These are phyloP conservation scores for Tenrec ecaudatus DNA, from an alignment of 2,113 vertebrate genomes.

Conservation along the genomic window DNA sequence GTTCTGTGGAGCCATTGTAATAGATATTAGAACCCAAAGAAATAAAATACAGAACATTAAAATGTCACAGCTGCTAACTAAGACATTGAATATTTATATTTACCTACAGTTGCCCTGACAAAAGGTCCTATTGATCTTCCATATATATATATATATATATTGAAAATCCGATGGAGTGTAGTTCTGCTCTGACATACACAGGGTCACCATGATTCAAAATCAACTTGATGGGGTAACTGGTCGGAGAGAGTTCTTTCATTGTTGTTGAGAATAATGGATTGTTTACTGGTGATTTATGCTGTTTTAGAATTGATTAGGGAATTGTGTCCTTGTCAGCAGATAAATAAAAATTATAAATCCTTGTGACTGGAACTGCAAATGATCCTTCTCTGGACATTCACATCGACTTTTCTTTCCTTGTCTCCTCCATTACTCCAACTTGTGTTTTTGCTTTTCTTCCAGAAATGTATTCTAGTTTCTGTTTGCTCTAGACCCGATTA, in stretches of 20 bases:
- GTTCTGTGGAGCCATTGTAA: no score
- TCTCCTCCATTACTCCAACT: constrained; percentile 17
- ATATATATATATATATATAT: not conserved
- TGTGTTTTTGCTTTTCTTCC: constrained; percentile 14
- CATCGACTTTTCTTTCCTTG: constrained; percentile 5
- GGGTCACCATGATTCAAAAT: not conserved
- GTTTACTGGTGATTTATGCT: not conserved
- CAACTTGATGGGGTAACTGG: not conserved
- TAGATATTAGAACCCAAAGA: no score
- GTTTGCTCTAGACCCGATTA: constrained; percentile 18
- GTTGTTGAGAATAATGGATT: constrained; percentile 18
- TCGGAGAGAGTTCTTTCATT: not conserved
- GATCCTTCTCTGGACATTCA: not conserved
- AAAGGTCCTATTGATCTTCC: not conserved
- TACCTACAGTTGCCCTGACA: not conserved
- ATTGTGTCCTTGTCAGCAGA: constrained; percentile 38
- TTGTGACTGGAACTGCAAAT: not conserved
- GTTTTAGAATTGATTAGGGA: constrained; percentile 17
- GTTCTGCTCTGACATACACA: not conserved
- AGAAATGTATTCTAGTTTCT: constrained; percentile 30
- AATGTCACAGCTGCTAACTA: no score
- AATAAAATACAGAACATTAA: no score
- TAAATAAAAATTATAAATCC: not conserved
- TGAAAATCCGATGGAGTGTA: not conserved
- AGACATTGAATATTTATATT: not conserved